Percentiles rank a stretch among this genome's conserved stretches.
Evolutionary conservation across 1,140 invertebrate species (phyloP).

Genomic region (Micrasema minimum): DNA sequence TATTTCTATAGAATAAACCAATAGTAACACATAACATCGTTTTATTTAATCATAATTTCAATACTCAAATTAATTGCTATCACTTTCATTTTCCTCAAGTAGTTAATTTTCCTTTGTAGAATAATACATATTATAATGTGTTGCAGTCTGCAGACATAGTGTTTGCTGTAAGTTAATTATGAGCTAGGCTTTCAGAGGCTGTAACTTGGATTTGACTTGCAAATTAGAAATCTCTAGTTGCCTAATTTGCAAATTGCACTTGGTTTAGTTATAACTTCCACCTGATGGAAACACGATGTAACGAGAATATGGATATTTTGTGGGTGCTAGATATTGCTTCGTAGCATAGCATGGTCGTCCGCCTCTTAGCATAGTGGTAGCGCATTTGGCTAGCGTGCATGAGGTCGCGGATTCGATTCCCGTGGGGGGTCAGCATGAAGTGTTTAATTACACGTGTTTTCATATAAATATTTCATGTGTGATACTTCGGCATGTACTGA

Average conservation of each 20-base stretch:
- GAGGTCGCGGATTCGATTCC: no score
- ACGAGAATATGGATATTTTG: neutral
- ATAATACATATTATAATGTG: neutral
- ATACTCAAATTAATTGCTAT: neutral
- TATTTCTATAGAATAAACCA: no score
- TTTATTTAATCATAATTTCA: no score
- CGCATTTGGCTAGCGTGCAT: no score
- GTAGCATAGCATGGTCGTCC: no score
- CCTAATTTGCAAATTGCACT: conserved; percentile 19
- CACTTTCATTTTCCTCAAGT: neutral
- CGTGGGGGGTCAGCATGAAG: no score
- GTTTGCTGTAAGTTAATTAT: conserved; percentile 17
- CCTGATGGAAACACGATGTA: conserved; percentile 6
- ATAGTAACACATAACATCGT: no score
- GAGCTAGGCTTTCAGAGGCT: conserved; percentile 7
- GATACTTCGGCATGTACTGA: neutral
- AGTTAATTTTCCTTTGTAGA: neutral
- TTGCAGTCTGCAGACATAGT: neutral
- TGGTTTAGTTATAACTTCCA: conserved; percentile 14
- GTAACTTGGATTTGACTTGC: conserved; percentile 27
- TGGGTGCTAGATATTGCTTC: neutral
- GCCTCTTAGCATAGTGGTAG: no score
- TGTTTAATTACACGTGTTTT: no score
- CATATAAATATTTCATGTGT: no score
- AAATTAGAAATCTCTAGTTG: conserved; percentile 27